These are phyloP conservation scores for Heliopora coerulea DNA, from an alignment of 92 coral and sea anemone genomes.

Conservation along the genomic window DNA sequence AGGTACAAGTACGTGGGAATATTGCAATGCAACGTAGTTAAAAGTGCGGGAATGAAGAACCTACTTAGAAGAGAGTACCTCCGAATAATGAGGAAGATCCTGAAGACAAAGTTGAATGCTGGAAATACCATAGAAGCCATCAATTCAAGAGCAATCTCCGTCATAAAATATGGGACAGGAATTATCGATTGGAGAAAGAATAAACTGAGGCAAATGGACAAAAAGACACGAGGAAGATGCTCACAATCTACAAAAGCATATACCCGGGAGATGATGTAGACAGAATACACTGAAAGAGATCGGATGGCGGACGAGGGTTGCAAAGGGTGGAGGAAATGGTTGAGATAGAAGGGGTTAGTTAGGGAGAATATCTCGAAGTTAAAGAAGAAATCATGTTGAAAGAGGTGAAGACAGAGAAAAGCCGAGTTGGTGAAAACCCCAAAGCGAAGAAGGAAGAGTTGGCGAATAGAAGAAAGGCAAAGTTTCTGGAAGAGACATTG, in stretches of 20 bases:
- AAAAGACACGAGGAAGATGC: not conserved
- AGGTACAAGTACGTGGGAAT: conserved; percentile 45
- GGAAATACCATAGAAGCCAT: not conserved
- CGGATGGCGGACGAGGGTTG: not conserved
- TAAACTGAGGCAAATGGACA: not conserved
- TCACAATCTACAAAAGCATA: not conserved
- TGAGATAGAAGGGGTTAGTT: not conserved
- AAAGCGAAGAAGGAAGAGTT: not conserved
- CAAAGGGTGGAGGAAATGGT: not conserved
- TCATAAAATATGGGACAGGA: not conserved
- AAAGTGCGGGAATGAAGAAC: conserved; percentile 3
- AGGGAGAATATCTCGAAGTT: not conserved
- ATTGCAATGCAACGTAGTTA: not conserved
- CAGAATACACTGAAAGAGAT: not conserved
- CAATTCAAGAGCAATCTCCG: not conserved
- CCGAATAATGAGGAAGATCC: not conserved
- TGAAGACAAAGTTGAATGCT: not conserved
- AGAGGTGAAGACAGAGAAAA: not conserved
- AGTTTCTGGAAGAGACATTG: not conserved
- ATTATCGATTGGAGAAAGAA: not conserved
- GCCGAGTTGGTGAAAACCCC: not conserved
- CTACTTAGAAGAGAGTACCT: not conserved
- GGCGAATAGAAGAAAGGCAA: not conserved
- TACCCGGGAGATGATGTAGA: not conserved
- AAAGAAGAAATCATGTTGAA: not conserved